Evolutionary conservation across 1,140 invertebrate genomes (phyloP).

Genomic region (Chelonus insularis): DNA sequence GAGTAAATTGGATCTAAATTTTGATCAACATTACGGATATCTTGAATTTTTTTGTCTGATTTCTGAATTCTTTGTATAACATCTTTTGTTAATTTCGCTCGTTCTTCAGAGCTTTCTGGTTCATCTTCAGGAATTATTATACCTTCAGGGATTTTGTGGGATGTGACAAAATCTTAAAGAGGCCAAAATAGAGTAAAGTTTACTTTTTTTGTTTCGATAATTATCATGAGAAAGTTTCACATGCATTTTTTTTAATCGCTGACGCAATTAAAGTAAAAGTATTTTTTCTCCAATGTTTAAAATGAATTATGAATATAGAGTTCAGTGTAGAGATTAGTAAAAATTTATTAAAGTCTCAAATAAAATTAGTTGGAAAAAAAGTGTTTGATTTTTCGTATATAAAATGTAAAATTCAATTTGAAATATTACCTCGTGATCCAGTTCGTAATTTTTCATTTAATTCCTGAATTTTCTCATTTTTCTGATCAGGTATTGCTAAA

Average conservation of each 20-base stretch:
- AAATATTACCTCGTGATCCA: no score
- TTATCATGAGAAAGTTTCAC: no score
- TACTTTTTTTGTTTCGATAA: no score
- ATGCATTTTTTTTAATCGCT: no score
- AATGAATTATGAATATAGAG: no score
- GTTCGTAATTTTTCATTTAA: slow-evolving; percentile 22
- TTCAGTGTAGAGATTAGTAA: no score
- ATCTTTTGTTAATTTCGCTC: slow-evolving; percentile 35
- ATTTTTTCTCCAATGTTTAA: neutral
- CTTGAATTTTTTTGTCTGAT: slow-evolving; percentile 41
- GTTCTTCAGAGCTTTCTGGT: slow-evolving; percentile 39
- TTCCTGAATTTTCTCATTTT: slow-evolving; percentile 29
- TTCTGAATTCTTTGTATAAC: slow-evolving; percentile 38
- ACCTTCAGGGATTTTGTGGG: slow-evolving; percentile 48
- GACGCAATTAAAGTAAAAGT: no score
- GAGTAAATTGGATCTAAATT: slow-evolving; percentile 36
- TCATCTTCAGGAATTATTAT: slow-evolving; percentile 34
- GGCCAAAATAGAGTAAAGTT: neutral
- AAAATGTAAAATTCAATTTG: no score
- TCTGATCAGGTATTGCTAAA: slow-evolving; percentile 24
- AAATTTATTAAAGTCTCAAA: no score
- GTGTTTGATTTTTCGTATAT: no score
- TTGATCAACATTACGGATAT: slow-evolving; percentile 27
- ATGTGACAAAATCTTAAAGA: slow-evolving; percentile 48
- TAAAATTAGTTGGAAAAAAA: no score